Evolutionary conservation across 2,888 invertebrate species (phyloP), one percentile per base, ranked within the genome.

Genomic region (Heliconius erato): DNA sequence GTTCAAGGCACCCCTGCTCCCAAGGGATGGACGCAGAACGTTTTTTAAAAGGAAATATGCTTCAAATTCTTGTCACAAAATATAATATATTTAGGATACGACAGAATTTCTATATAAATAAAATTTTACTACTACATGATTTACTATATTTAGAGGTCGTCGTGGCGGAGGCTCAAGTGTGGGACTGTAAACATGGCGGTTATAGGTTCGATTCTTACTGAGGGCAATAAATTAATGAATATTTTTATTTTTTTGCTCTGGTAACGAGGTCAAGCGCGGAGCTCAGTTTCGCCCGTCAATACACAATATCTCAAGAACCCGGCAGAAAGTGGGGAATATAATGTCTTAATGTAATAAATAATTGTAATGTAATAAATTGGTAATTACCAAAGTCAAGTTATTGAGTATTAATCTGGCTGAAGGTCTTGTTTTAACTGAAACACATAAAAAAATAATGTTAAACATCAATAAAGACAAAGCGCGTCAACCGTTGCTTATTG

Each of bases 11-110:
- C 12, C 74, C 32, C 54, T 74, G 23, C 35, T 74, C 74, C 12
- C 74, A n/a, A n/a, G 82, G 68, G 82, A 82, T 79, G 74, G 40
- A 74, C 44, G 68, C 40, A 26, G 40, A 79, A 82, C 59, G 59
- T 59, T 74, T 74, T 74, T 35, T 54, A 32, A 59, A 74, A 59
- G 54, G 28, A 74, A 74, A 54, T 74, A 54, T 28, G 74, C 74
- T 54, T 54, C 26, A 54, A 74, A 54, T 54, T 74, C 54, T 28
- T 74, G 54, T 54, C 32, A 59, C 74, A 59, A 32, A 59, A 54
- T 14, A 3, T 74, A 74, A 54, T 54, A 49, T 49, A 49, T 74
- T 49, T 26, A 44, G 14, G 6, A 28, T 67, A 67, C 5, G 67
- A 14, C 28, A 28, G 14, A 67, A 28, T 3, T 67, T 67, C 28